Base-by-base conservation (phyloP, 2,113 vertebrate species). In the Semnornis frantzii region DNA sequence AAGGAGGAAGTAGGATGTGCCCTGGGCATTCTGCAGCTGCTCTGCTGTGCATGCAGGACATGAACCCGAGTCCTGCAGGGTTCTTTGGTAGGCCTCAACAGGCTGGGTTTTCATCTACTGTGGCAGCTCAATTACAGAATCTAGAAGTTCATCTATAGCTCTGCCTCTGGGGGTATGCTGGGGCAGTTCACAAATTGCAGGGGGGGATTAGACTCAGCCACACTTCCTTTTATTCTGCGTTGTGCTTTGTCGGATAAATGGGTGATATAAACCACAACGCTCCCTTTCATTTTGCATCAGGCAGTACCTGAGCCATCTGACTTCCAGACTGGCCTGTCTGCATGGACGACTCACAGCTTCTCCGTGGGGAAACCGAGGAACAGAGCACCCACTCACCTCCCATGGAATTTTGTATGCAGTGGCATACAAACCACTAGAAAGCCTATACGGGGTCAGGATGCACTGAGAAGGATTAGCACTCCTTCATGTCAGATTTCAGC, bases 11-110 rank as follows among this genome's bases (percentile, higher is more conserved):
- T 2, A 8, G 30, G 9, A 6, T 6, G 33, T 15, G 68, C 27
- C 42, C 42, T 3, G 44, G 10, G 10, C 8, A 9, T 24, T 31
- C 31, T 10, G 46, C 57, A 85, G 39, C 50, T 37, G 42, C 34
- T 6, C 48, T 5, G n/a, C 18, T 9, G 16, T 4, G 30, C 30
- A 4, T 3, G 1, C 20, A 21, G 23, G 9, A 12, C 2, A 3
- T 4, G 7, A n/a, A 11, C 4, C 0, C 1, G 15, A 25, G 57
- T 16, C 46, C 13, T 3, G 31, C 1, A 7, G 15, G 7, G 28
- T 69, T n/a, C 39, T 27, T 13, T 3, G 11, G 15, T 5, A 17
- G 62, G 42, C 44, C 42, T 5, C 15, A 6, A 3, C 1, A n/a
- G 9, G 34, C 15, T 7, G 13, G 2, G 10, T 2, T 62, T 44